Evolutionary conservation across 2,888 invertebrate species (phyloP), one percentile per base, ranked within the genome.

Genomic region (Rhingia campestris): DNA sequence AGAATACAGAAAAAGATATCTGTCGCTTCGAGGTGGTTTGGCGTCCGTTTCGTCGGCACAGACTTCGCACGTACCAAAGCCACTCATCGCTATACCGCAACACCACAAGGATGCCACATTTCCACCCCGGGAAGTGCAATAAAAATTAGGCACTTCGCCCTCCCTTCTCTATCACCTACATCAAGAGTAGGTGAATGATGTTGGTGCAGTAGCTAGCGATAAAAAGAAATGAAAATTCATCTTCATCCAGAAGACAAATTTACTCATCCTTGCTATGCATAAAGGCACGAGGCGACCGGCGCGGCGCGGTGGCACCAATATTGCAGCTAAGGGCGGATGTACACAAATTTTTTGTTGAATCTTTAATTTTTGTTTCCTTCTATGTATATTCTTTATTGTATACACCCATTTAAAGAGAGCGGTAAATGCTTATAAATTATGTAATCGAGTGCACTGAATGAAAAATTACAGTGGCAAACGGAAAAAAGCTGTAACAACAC

Each of bases 171-270:
- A 41, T 35, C 35, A 3, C 45, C 43, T 35, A 14, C 14, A 22
- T 6, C 14, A 39, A 61, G 41, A 12, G 10, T 4, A 32, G 61
- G 49, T 51, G 80, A 43, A 35, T 67, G 58, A 45, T 66, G 72
- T 37, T 67, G 66, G 41, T 72, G 72, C 64, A 54, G 77, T 45
- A 72, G 47, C 51, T 53, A 53, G 32, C 35, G 53, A 70, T 45
- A 59, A 79, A 79, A 81, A 67, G n/a, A 73, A 77, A 67, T 63
- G 63, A 66, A 69, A 82, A 84, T 86, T 75, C 76, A 86, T 72
- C 79, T 86, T 86, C 72, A 79, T 86, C 64, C 63, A 58, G 33
- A 74, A 82, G 74, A 86, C 73, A 75, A 79, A 82, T 86, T 79
- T 69, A 70, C 69, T 77, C 58, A 51, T 74, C 47, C 37, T 67